Evolutionary conservation across 2,797 vertebrate genomes (phyloP).

Genomic region (Enteromius thamalakanensis): DNA sequence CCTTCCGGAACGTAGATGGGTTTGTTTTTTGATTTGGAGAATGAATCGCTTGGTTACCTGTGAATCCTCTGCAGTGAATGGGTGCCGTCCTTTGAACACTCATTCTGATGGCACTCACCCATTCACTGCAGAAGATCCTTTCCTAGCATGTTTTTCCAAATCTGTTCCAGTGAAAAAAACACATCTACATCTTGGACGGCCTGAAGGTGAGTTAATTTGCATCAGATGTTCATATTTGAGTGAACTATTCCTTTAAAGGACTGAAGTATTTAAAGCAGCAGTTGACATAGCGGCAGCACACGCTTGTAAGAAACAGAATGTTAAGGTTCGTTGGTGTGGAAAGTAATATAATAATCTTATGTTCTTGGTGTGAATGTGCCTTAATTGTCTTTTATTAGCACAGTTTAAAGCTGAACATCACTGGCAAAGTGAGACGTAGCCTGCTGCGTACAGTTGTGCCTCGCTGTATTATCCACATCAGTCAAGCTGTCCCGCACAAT

Average conservation of each 20-base stretch:
- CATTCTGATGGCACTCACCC: background rate
- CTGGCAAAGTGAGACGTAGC: background rate
- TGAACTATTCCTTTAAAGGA: background rate
- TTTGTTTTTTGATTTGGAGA: background rate
- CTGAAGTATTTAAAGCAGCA: background rate
- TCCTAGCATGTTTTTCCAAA: background rate
- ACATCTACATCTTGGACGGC: background rate
- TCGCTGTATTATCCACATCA: slow-evolving; percentile 51
- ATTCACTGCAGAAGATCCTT: background rate
- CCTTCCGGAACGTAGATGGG: background rate
- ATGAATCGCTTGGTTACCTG: background rate
- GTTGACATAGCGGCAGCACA: too few relatives aligned
- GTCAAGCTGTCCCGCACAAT: slow-evolving; percentile 51
- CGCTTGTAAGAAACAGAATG: background rate
- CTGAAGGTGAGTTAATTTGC: background rate
- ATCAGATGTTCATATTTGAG: background rate
- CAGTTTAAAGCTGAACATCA: slow-evolving; percentile 53
- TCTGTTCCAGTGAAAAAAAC: background rate
- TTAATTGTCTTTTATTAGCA: slow-evolving; percentile 44
- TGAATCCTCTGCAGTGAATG: background rate
- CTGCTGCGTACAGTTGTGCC: background rate
- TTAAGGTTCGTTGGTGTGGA: background rate
- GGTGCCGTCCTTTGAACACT: background rate
- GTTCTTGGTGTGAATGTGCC: background rate
- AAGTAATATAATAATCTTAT: background rate